Conservation (phyloP, 2,113 vertebrate genomes). For the Laterallus jamaicensis region DNA sequence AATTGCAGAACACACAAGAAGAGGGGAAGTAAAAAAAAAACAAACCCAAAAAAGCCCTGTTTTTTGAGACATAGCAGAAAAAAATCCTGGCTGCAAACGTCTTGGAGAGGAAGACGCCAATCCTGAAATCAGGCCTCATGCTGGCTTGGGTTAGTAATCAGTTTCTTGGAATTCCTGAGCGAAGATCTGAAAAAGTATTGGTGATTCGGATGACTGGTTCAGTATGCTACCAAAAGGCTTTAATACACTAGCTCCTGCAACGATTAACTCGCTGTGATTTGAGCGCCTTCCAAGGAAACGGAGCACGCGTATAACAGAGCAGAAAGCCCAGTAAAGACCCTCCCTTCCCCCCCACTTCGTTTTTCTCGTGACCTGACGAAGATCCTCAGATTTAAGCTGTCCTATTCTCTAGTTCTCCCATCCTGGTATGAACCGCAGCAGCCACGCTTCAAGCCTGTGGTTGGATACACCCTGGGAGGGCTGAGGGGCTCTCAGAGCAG, state of each 20-base stretch:
- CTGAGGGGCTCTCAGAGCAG: not conserved
- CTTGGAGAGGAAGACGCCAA: not conserved
- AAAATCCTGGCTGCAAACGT: not conserved
- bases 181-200: not conserved
- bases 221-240: not conserved
- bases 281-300: not conserved
- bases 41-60: not conserved
- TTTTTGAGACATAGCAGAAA: slow-evolving; percentile 7
- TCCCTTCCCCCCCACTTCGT: not conserved
- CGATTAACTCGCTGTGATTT: not conserved
- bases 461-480: not conserved
- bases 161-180: slow-evolving; percentile 4
- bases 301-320: not conserved
- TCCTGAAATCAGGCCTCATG: not conserved
- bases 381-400: not conserved
- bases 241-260: not conserved
- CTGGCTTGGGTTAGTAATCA: not conserved
- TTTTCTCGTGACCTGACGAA: not conserved
- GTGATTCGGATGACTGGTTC: not conserved
- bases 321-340: not conserved
- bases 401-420: not conserved
- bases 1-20: slow-evolving; percentile 59
- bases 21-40: not conserved
- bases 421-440: not conserved
- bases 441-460: not conserved